phyloP scores from a whole-genome alignment of 1,140 invertebrate species.

The Drosophila subpulchrella region DNA sequence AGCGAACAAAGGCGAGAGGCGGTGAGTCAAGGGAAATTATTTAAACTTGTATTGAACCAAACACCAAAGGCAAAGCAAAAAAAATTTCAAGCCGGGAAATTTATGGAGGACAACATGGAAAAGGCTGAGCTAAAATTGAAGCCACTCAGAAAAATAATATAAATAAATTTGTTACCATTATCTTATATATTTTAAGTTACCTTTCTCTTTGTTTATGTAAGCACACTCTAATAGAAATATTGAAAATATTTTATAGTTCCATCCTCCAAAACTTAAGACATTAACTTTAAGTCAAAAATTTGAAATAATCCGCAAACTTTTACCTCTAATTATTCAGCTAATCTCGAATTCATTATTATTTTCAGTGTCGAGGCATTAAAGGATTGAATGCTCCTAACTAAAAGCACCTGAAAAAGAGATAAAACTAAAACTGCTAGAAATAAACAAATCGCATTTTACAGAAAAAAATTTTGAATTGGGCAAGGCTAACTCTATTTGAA shows the following conservation, averaged over 20 bases:
- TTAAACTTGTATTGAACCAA: constrained; percentile 50
- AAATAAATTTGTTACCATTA: too few species aligned
- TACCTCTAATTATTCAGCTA: neutral
- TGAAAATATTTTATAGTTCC: too few species aligned
- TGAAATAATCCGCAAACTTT: too few species aligned
- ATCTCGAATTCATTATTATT: constrained; percentile 1
- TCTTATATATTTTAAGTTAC: too few species aligned
- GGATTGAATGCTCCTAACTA: constrained; percentile 12
- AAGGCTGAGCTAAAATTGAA: neutral
- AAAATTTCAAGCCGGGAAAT: constrained; percentile 22
- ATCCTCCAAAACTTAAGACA: too few species aligned
- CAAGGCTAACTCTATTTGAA: constrained; percentile 13
- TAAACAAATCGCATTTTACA: constrained; percentile 22
- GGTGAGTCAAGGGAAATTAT: constrained; percentile 11
- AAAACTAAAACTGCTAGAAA: constrained; percentile 34
- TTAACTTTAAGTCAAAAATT: too few species aligned
- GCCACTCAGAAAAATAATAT: constrained; percentile 12
- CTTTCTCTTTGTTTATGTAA: too few species aligned
- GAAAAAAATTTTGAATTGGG: constrained; percentile 23
- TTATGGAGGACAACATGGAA: constrained; percentile 24
- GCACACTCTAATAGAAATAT: too few species aligned
- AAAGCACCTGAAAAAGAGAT: constrained; percentile 23
- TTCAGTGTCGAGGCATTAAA: constrained; percentile 13
- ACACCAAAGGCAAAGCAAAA: constrained; percentile 13
- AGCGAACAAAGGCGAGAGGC: constrained; percentile 4